Evolutionary conservation across 2,113 vertebrate genomes (phyloP).

Genomic region (Chloroceryle aenea): DNA sequence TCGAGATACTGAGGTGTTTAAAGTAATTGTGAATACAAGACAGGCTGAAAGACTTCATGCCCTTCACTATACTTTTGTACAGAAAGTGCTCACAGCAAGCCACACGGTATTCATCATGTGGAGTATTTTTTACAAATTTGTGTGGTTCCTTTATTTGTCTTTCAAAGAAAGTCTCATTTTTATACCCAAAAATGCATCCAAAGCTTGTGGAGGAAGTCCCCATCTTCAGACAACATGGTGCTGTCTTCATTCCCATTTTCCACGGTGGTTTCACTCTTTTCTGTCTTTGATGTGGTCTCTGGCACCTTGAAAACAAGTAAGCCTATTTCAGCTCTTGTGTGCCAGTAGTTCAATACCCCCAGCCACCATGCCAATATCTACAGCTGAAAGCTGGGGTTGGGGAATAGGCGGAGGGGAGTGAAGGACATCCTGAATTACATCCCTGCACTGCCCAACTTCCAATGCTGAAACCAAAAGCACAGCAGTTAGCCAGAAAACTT

Average conservation of each 20-base stretch:
- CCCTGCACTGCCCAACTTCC: background rate
- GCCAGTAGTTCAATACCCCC: background rate
- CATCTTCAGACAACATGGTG: slow-evolving; percentile 56
- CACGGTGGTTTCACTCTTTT: background rate
- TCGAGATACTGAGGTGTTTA: background rate
- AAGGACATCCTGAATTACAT: background rate
- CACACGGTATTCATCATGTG: background rate
- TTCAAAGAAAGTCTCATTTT: slow-evolving; percentile 27
- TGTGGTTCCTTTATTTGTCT: background rate
- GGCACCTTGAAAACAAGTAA: slow-evolving; percentile 20
- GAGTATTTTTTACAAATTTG: background rate
- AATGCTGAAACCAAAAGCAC: background rate
- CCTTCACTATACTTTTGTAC: background rate
- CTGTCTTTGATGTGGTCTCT: slow-evolving; percentile 14
- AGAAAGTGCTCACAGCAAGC: background rate
- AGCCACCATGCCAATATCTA: background rate
- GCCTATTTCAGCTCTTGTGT: background rate
- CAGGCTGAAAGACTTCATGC: background rate
- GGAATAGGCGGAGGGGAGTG: background rate
- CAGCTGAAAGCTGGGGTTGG: background rate
- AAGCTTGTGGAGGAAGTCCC: slow-evolving; percentile 45
- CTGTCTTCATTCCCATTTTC: slow-evolving; percentile 61
- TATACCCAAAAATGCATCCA: background rate
- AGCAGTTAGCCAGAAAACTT: slow-evolving; percentile 53
- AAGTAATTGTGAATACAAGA: background rate